These are phyloP conservation scores for Ricordea florida DNA, from an alignment of 92 coral and sea anemone species.

Conservation along the genomic window DNA sequence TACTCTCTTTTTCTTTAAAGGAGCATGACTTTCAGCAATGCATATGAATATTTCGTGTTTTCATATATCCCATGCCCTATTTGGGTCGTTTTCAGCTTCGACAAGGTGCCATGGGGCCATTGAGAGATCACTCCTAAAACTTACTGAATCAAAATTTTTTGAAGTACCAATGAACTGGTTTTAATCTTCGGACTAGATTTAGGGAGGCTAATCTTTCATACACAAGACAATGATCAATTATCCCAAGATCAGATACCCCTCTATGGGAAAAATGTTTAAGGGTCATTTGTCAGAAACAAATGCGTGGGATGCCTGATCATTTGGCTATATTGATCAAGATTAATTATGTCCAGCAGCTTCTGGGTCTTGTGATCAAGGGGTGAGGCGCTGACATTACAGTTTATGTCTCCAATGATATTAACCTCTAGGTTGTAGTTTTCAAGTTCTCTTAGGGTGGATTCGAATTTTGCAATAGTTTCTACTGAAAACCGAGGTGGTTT, in stretches of 20 bases:
- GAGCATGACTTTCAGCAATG: no score
- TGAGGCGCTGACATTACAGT: conserved; percentile 6
- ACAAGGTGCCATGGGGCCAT: neutral
- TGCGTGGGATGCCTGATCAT: neutral
- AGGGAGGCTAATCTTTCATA: neutral
- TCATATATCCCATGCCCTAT: no score
- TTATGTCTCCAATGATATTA: conserved; percentile 1
- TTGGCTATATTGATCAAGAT: conserved; percentile 5
- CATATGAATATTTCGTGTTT: no score
- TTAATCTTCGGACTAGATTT: neutral
- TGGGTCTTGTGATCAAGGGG: conserved; percentile 10
- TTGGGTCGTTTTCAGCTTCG: no score
- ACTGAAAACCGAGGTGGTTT: conserved; percentile 11
- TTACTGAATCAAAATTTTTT: neutral
- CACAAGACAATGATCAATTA: neutral
- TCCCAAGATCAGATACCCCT: neutral
- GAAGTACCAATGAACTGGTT: neutral
- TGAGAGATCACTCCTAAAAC: neutral
- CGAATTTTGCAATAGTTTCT: conserved; percentile 4
- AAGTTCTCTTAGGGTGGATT: neutral
- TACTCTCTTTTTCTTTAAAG: no score
- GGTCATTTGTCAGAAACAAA: neutral
- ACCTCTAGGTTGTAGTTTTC: conserved; percentile 9
- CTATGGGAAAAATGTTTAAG: neutral
- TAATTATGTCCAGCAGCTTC: conserved; percentile 2